Evolutionary conservation across 2,888 invertebrate genomes (phyloP), one percentile per base, ranked within the genome.

Genomic region (Drosophila tripunctata): DNA sequence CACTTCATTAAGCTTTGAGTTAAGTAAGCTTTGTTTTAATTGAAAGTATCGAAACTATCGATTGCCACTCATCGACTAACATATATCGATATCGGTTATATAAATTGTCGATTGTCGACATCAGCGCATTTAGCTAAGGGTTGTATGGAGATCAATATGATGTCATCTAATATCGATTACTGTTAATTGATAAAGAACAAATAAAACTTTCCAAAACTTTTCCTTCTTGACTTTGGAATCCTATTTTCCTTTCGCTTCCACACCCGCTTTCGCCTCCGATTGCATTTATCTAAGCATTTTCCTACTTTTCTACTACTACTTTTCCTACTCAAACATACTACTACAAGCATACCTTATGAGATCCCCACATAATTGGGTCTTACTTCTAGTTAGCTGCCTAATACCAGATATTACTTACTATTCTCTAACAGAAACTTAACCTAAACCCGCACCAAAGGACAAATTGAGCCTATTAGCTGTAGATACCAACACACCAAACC

Each of bases 381-480:
- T n/a, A 40, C 12, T 40, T 12, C 7, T 22, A 40, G 21, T 21
- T 35, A 40, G 21, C 40, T 35, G 14, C 30, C 22, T 33, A 22
- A n/a, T 40, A 61, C 30, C 47, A 41, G 24, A 56, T 41, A 35
- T 38, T 21, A 50, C 24, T 19, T 43, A 50, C 15, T n/a, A n/a
- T n/a, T 7, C 17, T 21, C 31, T 54, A 50, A 65, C 45, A 10
- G 50, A 43, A n/a, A 44, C 40, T 50, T 38, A 33, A 41, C 55
- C 38, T 43, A 14, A 36, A 33, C 78, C 75, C 56, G 86, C 86
- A 85, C 86, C 86, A 72, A 85, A 64, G 86, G 69, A 75, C 78
- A 78, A 58, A 63, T 50, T 27, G 69, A 63, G 69, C 74, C 81
- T 80, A 57, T 66, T 69, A 68, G 63, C 78, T 76, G 72, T 33